These are phyloP conservation scores for Drosophila nigromelanica DNA, from an alignment of 1,140 invertebrate species.

Conservation along the genomic window DNA sequence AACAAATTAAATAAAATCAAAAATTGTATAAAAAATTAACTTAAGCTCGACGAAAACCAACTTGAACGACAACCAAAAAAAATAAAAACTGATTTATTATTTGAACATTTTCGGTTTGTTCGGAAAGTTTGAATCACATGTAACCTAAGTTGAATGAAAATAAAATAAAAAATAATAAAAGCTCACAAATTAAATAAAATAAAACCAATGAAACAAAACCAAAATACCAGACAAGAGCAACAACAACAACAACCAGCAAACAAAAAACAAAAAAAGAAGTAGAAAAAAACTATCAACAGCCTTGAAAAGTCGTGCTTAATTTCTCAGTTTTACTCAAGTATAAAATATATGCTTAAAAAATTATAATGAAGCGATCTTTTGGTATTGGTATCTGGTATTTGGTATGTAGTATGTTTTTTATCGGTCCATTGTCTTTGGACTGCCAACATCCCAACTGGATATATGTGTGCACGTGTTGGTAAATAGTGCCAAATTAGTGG, in stretches of 20 bases:
- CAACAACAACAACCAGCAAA: constrained; percentile 41
- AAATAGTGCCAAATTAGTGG: constrained; percentile 49
- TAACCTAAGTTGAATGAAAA: constrained; percentile 43
- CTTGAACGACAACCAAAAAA: neutral
- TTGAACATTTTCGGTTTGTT: constrained; percentile 38
- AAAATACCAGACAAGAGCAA: constrained; percentile 56
- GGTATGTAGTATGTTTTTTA: constrained; percentile 21
- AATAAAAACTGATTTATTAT: constrained; percentile 59
- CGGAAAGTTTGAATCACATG: constrained; percentile 25
- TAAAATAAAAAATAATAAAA: constrained; percentile 50
- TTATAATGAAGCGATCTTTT: constrained; percentile 67
- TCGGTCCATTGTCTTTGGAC: constrained; percentile 47
- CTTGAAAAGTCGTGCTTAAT: constrained; percentile 81
- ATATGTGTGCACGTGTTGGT: neutral
- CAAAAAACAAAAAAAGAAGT: constrained; percentile 22
- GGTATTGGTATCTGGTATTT: constrained; percentile 32
- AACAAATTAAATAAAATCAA: constrained; percentile 33
- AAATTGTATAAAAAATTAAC: constrained; percentile 51
- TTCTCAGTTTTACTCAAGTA: constrained; percentile 76
- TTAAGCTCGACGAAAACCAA: constrained; percentile 3
- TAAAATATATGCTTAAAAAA: constrained; percentile 76
- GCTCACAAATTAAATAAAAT: constrained; percentile 63
- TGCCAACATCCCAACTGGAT: constrained; percentile 6
- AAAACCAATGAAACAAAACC: constrained; percentile 57
- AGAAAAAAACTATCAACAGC: constrained; percentile 34